Evolutionary conservation across 2,888 invertebrate species (phyloP).

Genomic region (Sepioteuthis lessoniana): DNA sequence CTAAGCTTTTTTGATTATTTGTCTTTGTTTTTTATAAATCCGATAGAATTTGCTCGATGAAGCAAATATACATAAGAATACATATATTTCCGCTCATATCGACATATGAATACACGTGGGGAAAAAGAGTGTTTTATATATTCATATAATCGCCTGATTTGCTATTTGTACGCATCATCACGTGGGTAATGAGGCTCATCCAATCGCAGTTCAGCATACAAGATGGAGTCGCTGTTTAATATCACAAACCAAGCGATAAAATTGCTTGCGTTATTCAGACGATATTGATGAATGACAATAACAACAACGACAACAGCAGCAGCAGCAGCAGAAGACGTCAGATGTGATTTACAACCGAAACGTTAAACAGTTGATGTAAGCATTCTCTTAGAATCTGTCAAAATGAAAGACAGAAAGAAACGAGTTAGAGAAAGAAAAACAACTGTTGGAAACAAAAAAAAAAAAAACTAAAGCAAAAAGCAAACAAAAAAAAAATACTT

Average conservation of each 20-base stretch:
- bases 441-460: background rate
- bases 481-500: background rate
- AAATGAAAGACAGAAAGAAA: background rate
- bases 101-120: background rate
- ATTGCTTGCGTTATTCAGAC: background rate
- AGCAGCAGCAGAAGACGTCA: background rate
- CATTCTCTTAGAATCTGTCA: background rate
- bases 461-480: too few relatives aligned
- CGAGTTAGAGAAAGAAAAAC: background rate
- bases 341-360: background rate
- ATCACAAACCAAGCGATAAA: conserved; percentile 33
- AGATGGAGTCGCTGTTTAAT: conserved; percentile 15
- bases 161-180: conserved; percentile 8
- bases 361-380: background rate
- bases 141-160: conserved; percentile 15
- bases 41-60: background rate
- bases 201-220: conserved; percentile 10
- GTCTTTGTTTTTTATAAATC: background rate
- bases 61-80: background rate
- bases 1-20: background rate
- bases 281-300: background rate
- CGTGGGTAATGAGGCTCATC: conserved; percentile 11
- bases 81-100: background rate
- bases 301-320: background rate
- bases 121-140: background rate